phyloP scores from a whole-genome alignment of 1,140 invertebrate species.

The Drosophila parvula region DNA sequence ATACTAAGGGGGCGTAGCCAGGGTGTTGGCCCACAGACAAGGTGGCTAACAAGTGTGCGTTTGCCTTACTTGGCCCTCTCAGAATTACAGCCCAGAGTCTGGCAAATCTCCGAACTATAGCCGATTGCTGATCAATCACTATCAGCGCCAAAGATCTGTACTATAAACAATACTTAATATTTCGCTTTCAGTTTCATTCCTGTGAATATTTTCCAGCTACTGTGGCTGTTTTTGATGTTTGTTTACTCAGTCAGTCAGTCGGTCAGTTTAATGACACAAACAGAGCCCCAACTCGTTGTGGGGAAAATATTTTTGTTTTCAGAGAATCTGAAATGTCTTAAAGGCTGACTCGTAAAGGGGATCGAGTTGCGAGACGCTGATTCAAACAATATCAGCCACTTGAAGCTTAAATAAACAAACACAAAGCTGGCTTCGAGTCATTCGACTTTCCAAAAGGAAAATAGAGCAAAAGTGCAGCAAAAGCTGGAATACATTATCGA shows the following conservation, averaged over 20 bases:
- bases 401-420: conserved; percentile 15
- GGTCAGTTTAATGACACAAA: conserved; percentile 60
- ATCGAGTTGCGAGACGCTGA: conserved; percentile 26
- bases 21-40: conserved; percentile 14
- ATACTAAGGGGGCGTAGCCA: conserved; percentile 5
- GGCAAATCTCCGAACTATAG: background rate
- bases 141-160: conserved; percentile 35
- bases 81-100: conserved; percentile 12
- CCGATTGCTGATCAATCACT: conserved; percentile 27
- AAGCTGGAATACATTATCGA: background rate
- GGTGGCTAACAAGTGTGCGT: conserved; percentile 38
- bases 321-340: conserved; percentile 6
- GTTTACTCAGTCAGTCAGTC: conserved; percentile 33
- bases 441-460: no score
- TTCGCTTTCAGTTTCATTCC: conserved; percentile 64
- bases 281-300: conserved; percentile 23
- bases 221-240: conserved; percentile 14
- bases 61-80: conserved; percentile 38
- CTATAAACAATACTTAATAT: conserved; percentile 18
- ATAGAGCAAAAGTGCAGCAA: background rate
- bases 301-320: conserved; percentile 35
- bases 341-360: conserved; percentile 7
- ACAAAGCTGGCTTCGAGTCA: background rate
- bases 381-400: background rate
- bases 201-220: conserved; percentile 12